These are phyloP conservation scores for Polylopha cassiicola DNA, from an alignment of 2,888 invertebrate species.

Conservation along the genomic window DNA sequence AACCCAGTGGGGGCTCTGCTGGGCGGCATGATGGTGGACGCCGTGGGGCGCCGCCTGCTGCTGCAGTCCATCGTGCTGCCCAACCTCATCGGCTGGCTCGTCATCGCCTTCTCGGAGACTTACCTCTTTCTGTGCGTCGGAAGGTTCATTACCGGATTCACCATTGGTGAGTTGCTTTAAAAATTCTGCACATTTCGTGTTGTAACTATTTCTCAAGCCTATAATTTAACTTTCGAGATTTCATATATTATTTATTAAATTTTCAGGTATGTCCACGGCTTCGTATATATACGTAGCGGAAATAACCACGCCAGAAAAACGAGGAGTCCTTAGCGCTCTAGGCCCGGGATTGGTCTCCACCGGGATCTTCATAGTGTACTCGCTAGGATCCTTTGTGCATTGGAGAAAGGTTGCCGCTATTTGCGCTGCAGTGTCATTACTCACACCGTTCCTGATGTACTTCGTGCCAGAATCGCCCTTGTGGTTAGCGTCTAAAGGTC, in stretches of 20 bases:
- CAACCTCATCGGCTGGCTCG: conserved; percentile 82
- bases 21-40: conserved; percentile 82
- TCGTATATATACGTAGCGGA: conserved; percentile 83
- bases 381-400: conserved; percentile 80
- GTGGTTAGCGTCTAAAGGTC: conserved; percentile 80
- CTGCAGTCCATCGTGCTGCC: conserved; percentile 82
- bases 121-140: conserved; percentile 81
- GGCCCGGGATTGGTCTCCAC: conserved; percentile 84
- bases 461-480: conserved; percentile 83
- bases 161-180: conserved; percentile 74
- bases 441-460: conserved; percentile 77
- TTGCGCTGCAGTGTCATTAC: conserved; percentile 76
- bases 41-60: conserved; percentile 79
- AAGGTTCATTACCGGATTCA: conserved; percentile 82
- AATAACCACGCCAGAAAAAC: conserved; percentile 81
- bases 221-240: neutral
- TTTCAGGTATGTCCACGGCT: conserved; percentile 82
- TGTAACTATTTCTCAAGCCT: neutral
- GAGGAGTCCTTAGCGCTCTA: conserved; percentile 82
- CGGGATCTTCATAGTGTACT: conserved; percentile 83
- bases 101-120: conserved; percentile 80
- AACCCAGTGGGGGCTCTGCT: conserved; percentile 83
- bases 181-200: too few species aligned
- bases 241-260: neutral
- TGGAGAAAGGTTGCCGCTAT: conserved; percentile 82